Conservation (phyloP, 1,140 invertebrate genomes). For the Tetragnatha versicolor region DNA sequence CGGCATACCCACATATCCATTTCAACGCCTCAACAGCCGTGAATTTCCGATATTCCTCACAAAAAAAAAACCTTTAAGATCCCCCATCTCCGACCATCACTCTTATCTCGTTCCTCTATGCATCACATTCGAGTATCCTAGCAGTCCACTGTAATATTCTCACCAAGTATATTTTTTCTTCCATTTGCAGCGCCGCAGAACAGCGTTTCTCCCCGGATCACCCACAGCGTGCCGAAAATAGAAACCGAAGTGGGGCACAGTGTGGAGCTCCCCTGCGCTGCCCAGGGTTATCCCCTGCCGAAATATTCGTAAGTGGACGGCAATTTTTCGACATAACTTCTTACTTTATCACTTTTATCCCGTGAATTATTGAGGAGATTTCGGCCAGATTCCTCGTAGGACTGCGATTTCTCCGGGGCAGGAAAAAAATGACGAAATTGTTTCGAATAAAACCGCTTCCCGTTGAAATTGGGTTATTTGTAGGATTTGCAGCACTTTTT, state of each 20-base stretch:
- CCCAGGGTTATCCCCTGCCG: conserved; percentile 76
- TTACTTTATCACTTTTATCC: conserved; percentile 50
- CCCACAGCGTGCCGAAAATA: conserved; percentile 56
- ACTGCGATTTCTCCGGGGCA: conserved; percentile 3
- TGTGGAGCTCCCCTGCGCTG: conserved; percentile 77
- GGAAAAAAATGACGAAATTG: conserved; percentile 27
- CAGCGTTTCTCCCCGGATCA: conserved; percentile 60
- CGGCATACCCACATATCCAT: not conserved
- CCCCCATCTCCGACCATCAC: conserved; percentile 1
- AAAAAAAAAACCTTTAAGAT: conserved; percentile 3
- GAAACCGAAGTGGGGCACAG: conserved; percentile 60
- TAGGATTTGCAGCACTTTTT: not conserved
- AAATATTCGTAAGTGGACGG: conserved; percentile 66
- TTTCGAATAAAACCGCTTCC: conserved; percentile 17
- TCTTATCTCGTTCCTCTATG: not conserved
- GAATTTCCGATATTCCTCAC: not conserved
- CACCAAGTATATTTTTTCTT: not conserved
- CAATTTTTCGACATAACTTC: conserved; percentile 45
- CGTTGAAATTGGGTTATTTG: conserved; percentile 32
- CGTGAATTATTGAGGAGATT: conserved; percentile 47
- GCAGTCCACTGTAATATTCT: not conserved
- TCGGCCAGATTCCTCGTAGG: conserved; percentile 17
- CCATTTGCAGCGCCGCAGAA: conserved; percentile 66
- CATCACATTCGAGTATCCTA: not conserved
- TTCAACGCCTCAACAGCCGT: not conserved